A percentile compares a stretch with the other conserved stretches of the same genome.
These are phyloP conservation scores for Helogale parvula DNA, from an alignment of 2,113 vertebrate species.

Conservation along the genomic window DNA sequence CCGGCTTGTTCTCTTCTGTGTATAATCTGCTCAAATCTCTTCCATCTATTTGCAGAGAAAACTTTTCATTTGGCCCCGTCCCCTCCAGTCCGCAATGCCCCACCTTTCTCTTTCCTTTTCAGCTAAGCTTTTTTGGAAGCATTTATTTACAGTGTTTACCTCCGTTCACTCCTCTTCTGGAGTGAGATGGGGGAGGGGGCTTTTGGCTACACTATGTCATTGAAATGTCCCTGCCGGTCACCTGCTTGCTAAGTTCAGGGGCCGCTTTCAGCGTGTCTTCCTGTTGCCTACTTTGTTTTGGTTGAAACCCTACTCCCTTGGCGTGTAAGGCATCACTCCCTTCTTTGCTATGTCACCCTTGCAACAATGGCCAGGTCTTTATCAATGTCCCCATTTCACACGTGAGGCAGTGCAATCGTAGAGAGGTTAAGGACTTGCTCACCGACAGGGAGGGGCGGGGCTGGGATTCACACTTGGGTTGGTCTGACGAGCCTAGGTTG, in stretches of 20 bases:
- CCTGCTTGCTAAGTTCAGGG: conserved; percentile 57
- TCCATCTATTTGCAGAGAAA: conserved; percentile 1
- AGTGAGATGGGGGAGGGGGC: neutral
- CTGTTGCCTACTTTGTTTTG: neutral
- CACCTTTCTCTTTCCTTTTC: neutral
- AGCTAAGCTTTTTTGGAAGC: neutral
- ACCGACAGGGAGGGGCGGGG: neutral
- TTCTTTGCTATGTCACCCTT: neutral
- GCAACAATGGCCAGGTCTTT: neutral
- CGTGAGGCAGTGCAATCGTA: neutral
- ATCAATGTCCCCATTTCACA: neutral
- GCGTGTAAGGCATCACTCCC: neutral
- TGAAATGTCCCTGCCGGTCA: conserved; percentile 56
- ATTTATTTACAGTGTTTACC: neutral
- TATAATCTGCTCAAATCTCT: neutral
- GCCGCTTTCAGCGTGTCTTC: neutral
- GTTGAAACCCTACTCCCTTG: neutral
- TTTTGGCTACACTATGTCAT: neutral
- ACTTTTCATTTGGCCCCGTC: neutral
- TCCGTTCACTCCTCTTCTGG: conserved; percentile 1
- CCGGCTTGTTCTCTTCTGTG: neutral
- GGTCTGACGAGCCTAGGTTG: neutral
- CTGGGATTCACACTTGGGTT: neutral
- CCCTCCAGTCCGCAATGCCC: neutral
- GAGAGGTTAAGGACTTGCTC: neutral